These are phyloP conservation scores for Austrofundulus limnaeus DNA, from an alignment of 2,113 vertebrate genomes.

Conservation along the genomic window DNA sequence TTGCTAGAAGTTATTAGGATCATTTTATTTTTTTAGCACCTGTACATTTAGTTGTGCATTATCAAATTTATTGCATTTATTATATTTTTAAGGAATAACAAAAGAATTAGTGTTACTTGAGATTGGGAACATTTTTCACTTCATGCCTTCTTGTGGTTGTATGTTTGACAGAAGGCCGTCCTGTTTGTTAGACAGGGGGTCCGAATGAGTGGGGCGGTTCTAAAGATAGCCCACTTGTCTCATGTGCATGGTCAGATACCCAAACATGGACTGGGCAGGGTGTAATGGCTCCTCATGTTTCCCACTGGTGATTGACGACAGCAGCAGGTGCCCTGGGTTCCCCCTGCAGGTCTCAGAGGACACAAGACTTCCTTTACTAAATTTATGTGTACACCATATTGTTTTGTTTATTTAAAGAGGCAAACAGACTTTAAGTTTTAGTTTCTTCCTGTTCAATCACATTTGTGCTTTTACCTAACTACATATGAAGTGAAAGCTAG, in stretches of 20 bases:
- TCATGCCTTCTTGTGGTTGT: slow-evolving; percentile 6
- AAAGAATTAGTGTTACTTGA: not conserved
- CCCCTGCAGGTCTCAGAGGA: slow-evolving; percentile 31
- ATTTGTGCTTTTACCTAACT: no score
- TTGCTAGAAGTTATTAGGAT: not conserved
- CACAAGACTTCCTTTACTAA: slow-evolving; percentile 4
- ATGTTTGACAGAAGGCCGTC: slow-evolving; percentile 1
- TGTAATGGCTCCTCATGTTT: slow-evolving; percentile 50
- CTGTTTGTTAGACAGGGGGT: slow-evolving; percentile 46
- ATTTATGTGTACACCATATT: not conserved
- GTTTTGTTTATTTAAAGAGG: not conserved
- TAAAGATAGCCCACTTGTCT: slow-evolving; percentile 77
- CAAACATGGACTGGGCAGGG: slow-evolving; percentile 77
- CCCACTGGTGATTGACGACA: slow-evolving; percentile 65
- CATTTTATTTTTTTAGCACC: not conserved
- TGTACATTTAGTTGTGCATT: not conserved
- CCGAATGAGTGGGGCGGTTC: slow-evolving; percentile 44
- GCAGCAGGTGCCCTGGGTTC: slow-evolving; percentile 67
- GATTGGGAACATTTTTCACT: not conserved
- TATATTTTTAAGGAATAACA: not conserved
- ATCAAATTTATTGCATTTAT: not conserved
- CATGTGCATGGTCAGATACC: slow-evolving; percentile 52
- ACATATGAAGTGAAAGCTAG: no score
- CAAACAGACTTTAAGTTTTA: not conserved
- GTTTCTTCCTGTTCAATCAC: not conserved